Conservation (phyloP, 2,888 invertebrate species). For the Holacanthella duospinosa region DNA sequence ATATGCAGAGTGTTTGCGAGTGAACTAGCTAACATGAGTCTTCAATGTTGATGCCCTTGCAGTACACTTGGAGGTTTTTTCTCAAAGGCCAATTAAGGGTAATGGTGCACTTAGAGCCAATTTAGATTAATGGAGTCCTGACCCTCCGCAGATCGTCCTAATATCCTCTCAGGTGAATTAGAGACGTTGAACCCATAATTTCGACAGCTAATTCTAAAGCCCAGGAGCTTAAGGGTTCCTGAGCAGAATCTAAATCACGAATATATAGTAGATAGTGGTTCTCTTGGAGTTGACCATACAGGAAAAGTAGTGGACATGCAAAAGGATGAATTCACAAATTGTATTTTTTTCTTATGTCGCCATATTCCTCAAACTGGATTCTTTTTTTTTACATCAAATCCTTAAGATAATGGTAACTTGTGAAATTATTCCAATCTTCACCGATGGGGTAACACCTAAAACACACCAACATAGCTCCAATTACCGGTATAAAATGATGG, state of each 20-base stretch:
- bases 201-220: not conserved
- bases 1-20: not conserved
- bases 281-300: not conserved
- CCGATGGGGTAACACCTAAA: too few species aligned
- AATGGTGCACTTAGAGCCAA: not conserved
- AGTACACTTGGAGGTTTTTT: not conserved
- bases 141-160: constrained; percentile 2
- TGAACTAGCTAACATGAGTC: not conserved
- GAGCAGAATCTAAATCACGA: constrained; percentile 4
- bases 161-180: constrained; percentile 1
- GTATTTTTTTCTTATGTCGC: not conserved
- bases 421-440: too few species aligned
- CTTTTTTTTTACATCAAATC: too few species aligned
- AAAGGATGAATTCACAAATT: too few species aligned
- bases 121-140: not conserved
- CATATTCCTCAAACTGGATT: not conserved
- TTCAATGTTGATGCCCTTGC: not conserved
- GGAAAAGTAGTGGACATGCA: too few species aligned
- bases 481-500: not conserved
- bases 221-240: not conserved
- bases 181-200: not conserved
- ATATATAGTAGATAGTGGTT: not conserved
- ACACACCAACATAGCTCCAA: too few species aligned
- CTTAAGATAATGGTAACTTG: too few species aligned
- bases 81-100: not conserved